Evolutionary conservation across 1,140 invertebrate species (phyloP).

Genomic region (Cryptotermes secundus): DNA sequence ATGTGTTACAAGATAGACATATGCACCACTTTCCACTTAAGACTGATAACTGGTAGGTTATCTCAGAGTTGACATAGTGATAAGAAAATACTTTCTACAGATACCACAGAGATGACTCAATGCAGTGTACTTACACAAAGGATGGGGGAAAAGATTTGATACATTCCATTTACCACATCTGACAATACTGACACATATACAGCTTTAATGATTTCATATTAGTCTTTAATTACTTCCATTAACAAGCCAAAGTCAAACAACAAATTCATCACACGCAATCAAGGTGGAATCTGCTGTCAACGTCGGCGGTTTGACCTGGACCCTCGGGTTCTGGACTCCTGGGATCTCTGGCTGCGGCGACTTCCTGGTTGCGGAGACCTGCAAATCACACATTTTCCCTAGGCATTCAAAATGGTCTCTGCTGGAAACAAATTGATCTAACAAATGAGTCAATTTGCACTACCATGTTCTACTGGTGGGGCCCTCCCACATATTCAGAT

Average conservation of each 20-base stretch:
- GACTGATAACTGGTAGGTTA: background rate
- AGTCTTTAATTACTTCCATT: background rate
- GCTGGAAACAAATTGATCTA: background rate
- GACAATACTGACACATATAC: background rate
- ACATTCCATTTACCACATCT: background rate
- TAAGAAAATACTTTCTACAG: background rate
- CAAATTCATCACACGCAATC: slow-evolving; percentile 3
- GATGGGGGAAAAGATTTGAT: background rate
- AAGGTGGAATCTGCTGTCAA: background rate
- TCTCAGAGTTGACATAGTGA: background rate
- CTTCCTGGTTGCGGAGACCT: background rate
- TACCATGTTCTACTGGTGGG: no score
- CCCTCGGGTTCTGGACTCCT: background rate
- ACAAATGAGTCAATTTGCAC: no score
- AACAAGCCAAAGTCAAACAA: background rate
- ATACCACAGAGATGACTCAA: background rate
- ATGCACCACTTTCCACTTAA: background rate
- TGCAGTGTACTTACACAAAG: background rate
- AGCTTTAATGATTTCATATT: background rate
- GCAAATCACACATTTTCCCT: background rate
- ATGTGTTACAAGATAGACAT: background rate
- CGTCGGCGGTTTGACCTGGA: background rate
- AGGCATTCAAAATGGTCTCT: background rate
- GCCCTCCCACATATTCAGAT: no score
- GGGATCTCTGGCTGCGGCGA: background rate